A percentile compares a stretch with the other conserved stretches of the same genome.
Evolutionary conservation across 2,888 invertebrate species (phyloP).

Genomic region (Himalopsyche japonica): DNA sequence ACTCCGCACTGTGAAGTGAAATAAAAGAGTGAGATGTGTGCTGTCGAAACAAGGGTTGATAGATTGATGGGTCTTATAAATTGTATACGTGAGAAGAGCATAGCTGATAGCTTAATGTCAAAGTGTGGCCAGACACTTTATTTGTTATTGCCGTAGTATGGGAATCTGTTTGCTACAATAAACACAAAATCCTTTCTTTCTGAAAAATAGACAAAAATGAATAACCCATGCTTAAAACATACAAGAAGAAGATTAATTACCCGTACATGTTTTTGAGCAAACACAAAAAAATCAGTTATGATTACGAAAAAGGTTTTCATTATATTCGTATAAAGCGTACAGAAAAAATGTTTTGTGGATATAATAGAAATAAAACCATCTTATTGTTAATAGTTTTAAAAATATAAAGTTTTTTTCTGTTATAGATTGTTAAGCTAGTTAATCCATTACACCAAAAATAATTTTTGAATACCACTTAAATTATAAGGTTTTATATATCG

Average conservation of each 20-base stretch:
- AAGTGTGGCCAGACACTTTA: background rate
- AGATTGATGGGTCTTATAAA: background rate
- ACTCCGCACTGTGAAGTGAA: background rate
- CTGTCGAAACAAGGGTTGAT: slow-evolving; percentile 1
- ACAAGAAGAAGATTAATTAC: background rate
- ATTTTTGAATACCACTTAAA: no score
- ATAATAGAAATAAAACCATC: no score
- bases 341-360: no score
- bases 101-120: background rate
- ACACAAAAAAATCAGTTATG: background rate
- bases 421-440: no score
- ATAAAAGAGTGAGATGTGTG: background rate
- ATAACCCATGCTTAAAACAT: background rate
- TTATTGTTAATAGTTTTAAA: no score
- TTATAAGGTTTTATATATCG: no score
- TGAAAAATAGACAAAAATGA: background rate
- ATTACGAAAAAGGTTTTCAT: background rate
- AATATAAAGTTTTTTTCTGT: no score
- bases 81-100: background rate
- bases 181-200: background rate
- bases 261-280: background rate
- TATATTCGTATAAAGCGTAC: no score
- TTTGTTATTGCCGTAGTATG: background rate
- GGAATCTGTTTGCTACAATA: background rate
- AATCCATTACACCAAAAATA: no score